Conservation (phyloP, 2,113 vertebrate genomes). For the Phylloscopus whistleri region DNA sequence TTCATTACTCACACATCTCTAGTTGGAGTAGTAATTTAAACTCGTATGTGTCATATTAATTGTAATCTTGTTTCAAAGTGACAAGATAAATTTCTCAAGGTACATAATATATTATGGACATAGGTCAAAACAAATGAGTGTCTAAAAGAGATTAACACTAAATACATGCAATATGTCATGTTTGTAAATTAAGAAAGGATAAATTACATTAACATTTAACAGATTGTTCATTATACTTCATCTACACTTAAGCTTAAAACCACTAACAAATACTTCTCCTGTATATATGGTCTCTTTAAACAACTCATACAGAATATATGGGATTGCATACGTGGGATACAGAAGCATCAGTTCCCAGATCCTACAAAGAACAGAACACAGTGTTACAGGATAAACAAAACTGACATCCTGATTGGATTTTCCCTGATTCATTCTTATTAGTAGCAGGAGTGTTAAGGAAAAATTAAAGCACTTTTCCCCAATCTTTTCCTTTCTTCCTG, state of each 20-base stretch:
- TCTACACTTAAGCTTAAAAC: constrained; percentile 55
- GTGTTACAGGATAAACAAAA: background rate
- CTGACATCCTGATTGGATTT: background rate
- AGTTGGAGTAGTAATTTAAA: constrained; percentile 76
- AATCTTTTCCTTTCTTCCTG: background rate
- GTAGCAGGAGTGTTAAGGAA: background rate
- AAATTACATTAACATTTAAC: constrained; percentile 70
- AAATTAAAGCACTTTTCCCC: background rate
- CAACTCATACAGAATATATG: background rate
- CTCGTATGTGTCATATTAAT: constrained; percentile 74
- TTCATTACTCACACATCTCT: constrained; percentile 76
- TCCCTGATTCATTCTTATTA: background rate
- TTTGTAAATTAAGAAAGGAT: constrained; percentile 73
- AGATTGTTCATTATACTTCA: constrained; percentile 64
- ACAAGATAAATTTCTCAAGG: constrained; percentile 78
- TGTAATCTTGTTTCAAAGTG: constrained; percentile 76
- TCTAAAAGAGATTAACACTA: constrained; percentile 75
- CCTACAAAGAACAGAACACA: background rate
- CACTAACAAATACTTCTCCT: constrained; percentile 3
- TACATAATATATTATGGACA: constrained; percentile 76
- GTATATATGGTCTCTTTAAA: constrained; percentile 12
- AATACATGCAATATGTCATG: constrained; percentile 71
- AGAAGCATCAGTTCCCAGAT: background rate
- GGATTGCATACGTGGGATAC: background rate
- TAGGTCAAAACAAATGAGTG: constrained; percentile 74